Base-by-base conservation (phyloP, 2,797 vertebrate genomes). In the Gephyroberyx darwinii region DNA sequence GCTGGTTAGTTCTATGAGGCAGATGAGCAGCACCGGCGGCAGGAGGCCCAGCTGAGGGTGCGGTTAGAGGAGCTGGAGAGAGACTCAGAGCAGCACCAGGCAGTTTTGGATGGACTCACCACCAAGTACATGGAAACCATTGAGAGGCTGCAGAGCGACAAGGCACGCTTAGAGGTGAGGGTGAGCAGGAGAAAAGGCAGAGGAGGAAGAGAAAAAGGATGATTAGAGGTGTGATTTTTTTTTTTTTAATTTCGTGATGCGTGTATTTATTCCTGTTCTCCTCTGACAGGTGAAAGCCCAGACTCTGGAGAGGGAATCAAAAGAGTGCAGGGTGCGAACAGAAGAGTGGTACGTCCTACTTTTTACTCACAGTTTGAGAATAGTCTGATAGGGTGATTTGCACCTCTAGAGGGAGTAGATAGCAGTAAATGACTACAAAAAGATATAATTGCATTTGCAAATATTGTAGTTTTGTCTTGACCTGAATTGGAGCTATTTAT, bases 291-390 rank as follows among this genome's bases (percentile, higher is more conserved):
- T 98, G 72, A 98, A 96, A 92, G 91, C 94, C 85, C 96, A 98
- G 89, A 94, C 94, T 47, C 91, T 98, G 90, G 97, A 99, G 87
- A 95, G 95, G 82, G 98, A 99, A 90, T 92, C 95, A 52, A 98
- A 98, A 90, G 97, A 98, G 51, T 98, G 97, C 90, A 93, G 97
- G 79, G 90, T 96, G 84, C 94, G 95, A 87, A 95, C 96, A 4
- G 97, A 99, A 81, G 96, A 99, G 86, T 99, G 98, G 98, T 99
- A 92, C 71, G 82, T 53, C 5, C n/a, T 50, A 2, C 3, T 60
- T 50, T 74, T 19, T 43, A 16, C 69, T 71, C 2, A 19, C 26
- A 19, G 5, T 69, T 77, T 73, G 8, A 50, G 22, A 57, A 58
- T 33, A 16, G 66, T 71, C 31, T 17, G 22, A 20, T 47, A 30